Evolutionary conservation across 2,797 vertebrate species (phyloP), one percentile per base, ranked within the genome.

Genomic region (Syncerus caffer): DNA sequence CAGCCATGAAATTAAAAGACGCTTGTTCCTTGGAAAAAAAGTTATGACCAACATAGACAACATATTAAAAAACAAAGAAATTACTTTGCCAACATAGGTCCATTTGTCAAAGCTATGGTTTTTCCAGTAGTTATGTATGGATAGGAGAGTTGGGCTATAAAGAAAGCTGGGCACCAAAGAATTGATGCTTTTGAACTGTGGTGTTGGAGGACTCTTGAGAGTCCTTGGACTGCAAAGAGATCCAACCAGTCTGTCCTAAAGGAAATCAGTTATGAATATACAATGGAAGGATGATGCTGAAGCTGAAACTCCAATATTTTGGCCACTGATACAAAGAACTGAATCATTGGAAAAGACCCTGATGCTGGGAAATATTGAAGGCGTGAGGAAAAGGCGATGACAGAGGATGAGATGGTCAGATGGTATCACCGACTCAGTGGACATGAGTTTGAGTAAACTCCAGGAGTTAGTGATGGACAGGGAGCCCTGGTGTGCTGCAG

Each of bases 131-230:
- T 67, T 10, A 19, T 34, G 16, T 19, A 67, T 67, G n/a, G 62
- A 34, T 67, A 34, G 34, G 16, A 67, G n/a, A 67, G 17, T 11
- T 67, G n/a, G 62, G n/a, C n/a, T 67, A 34, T 34, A 67, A 34
- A 34, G n/a, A 67, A 67, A 34, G 8, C n/a, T 67, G n/a, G 34
- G n/a, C 0, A 0, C 16, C 0, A 0, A 67, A 67, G 62, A 19
- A 34, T 19, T 11, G 31, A 67, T 34, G 16, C n/a, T 67, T 67
- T 67, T 67, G 62, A 67, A 34, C 16, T 67, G n/a, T 67, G n/a
- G n/a, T 67, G 62, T 67, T 34, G 62, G 62, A 67, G 62, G 16
- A 19, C n/a, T 19, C 16, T 34, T 34, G 8, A 67, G 62, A 67
- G 4, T 11, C 16, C 62, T 67, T 67, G n/a, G 62, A 5, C n/a